phyloP scores from a whole-genome alignment of 2,888 invertebrate genomes.

The Gymnocheta viridis region DNA sequence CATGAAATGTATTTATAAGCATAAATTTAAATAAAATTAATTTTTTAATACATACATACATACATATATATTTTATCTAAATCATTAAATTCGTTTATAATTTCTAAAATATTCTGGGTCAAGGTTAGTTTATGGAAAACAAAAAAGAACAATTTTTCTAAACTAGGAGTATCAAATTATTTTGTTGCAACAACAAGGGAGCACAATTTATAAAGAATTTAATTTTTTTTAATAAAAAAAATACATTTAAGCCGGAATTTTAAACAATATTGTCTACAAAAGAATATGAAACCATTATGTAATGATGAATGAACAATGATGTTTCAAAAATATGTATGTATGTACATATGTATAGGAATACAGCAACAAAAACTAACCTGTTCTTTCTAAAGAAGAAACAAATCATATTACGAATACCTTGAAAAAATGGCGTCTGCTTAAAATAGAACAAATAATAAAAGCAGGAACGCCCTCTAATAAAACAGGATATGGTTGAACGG shows the following conservation, averaged over 20 bases:
- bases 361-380: slow-evolving; percentile 49
- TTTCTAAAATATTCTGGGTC: slow-evolving; percentile 40
- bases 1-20: background rate
- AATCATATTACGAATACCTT: background rate
- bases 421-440: slow-evolving; percentile 75
- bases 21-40: background rate
- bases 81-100: slow-evolving; percentile 16
- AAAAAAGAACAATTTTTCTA: background rate
- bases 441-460: slow-evolving; percentile 42
- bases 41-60: background rate
- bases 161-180: slow-evolving; percentile 46
- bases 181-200: slow-evolving; percentile 6
- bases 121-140: slow-evolving; percentile 42
- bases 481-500: slow-evolving; percentile 59
- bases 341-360: too few relatives aligned
- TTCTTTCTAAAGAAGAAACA: slow-evolving; percentile 2
- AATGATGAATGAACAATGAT: slow-evolving; percentile 35
- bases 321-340: background rate
- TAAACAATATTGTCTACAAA: slow-evolving; percentile 20
- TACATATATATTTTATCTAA: background rate
- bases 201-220: slow-evolving; percentile 8
- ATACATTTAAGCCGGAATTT: slow-evolving; percentile 59
- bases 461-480: slow-evolving; percentile 70
- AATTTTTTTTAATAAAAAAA: background rate
- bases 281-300: slow-evolving; percentile 61